Conservation (phyloP, 1,140 invertebrate genomes). For the Pogonus chalceus region DNA sequence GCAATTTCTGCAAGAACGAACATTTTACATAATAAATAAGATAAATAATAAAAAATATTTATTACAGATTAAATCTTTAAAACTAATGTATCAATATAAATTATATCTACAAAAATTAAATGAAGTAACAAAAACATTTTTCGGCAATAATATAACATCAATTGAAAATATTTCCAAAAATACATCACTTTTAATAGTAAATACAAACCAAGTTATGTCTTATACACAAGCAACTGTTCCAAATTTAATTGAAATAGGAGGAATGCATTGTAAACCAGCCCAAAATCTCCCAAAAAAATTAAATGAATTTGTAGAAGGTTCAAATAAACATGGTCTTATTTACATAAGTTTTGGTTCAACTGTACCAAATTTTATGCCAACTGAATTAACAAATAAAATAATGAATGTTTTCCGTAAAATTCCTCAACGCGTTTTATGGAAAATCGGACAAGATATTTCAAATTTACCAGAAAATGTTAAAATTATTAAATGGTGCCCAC, state of each 20-base stretch:
- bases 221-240: slow-evolving; percentile 17
- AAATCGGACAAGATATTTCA: slow-evolving; percentile 24
- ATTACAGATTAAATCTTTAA: no score
- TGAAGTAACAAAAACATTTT: no score
- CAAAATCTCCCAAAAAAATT: slow-evolving; percentile 26
- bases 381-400: slow-evolving; percentile 12
- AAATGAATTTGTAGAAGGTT: slow-evolving; percentile 21
- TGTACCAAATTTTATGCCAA: slow-evolving; percentile 16
- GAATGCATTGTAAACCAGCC: slow-evolving; percentile 24
- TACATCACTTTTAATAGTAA: no score
- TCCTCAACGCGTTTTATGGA: slow-evolving; percentile 28
- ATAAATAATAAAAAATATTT: no score
- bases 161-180: no score
- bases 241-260: slow-evolving; percentile 29
- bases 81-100: no score
- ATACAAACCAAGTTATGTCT: no score
- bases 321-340: slow-evolving; percentile 35
- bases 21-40: no score
- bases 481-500: slow-evolving; percentile 40
- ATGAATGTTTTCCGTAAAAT: slow-evolving; percentile 20
- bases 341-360: slow-evolving; percentile 27
- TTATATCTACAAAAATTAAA: no score
- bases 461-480: slow-evolving; percentile 30
- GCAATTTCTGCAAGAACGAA: no score
- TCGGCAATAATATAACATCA: no score